These are phyloP conservation scores for Iselma pallidipennis DNA, from an alignment of 2,888 invertebrate species.

Conservation along the genomic window DNA sequence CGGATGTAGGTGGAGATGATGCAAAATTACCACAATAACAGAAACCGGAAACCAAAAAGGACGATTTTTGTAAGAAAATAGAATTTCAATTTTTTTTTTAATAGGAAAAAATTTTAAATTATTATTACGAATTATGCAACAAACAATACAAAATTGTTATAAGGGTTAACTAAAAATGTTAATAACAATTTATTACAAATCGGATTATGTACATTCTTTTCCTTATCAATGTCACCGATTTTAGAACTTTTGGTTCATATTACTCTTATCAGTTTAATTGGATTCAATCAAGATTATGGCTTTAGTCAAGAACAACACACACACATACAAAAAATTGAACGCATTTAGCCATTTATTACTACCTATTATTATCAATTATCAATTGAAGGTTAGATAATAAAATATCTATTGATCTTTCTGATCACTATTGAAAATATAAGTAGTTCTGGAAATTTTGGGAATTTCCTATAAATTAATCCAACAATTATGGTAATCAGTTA, in stretches of 20 bases:
- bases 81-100: neutral
- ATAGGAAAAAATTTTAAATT: neutral
- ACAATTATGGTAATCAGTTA: no score
- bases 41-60: neutral
- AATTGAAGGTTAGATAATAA: neutral
- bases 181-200: neutral
- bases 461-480: neutral
- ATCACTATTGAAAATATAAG: no score
- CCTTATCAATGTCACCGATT: neutral
- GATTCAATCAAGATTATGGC: no score
- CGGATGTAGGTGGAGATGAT: slow-evolving; percentile 3
- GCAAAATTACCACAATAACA: slow-evolving; percentile 1
- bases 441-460: no score
- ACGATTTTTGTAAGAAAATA: neutral
- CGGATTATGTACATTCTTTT: no score
- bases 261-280: no score
- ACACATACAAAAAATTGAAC: neutral
- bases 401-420: neutral
- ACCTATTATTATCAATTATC: no score
- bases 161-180: slow-evolving; percentile 12
- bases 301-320: no score
- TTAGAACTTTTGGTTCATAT: no score
- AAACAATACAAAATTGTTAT: slow-evolving; percentile 10
- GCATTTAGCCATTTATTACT: no score
- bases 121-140: slow-evolving; percentile 16